These are phyloP conservation scores for Pyralis farinalis DNA, from an alignment of 2,888 invertebrate genomes.

Conservation along the genomic window DNA sequence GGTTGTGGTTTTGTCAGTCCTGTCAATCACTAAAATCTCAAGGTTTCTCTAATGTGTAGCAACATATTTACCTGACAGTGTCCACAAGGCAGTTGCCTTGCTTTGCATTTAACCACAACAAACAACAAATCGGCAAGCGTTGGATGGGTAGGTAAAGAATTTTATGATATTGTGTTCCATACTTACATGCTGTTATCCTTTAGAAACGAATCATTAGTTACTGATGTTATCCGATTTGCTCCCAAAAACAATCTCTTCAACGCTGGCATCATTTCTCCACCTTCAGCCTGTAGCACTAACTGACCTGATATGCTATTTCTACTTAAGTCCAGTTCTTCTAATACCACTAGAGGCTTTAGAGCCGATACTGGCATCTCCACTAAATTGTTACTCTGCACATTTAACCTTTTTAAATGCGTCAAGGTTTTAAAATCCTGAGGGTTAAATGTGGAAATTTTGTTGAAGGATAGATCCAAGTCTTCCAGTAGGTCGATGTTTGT, in stretches of 20 bases:
- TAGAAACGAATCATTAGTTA: conserved; percentile 40
- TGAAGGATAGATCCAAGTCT: conserved; percentile 77
- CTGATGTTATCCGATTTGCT: conserved; percentile 43
- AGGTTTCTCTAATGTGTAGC: no score
- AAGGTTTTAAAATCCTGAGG: conserved; percentile 58
- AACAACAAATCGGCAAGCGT: no score
- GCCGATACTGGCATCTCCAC: conserved; percentile 36
- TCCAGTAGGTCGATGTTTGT: conserved; percentile 59
- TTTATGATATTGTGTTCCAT: no score
- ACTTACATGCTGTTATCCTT: conserved; percentile 44
- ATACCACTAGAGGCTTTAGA: conserved; percentile 33
- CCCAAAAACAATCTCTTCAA: conserved; percentile 50
- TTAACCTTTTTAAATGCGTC: conserved; percentile 26
- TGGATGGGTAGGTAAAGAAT: no score
- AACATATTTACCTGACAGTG: no score
- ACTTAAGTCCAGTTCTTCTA: conserved; percentile 54
- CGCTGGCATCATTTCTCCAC: conserved; percentile 27
- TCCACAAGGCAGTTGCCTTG: no score
- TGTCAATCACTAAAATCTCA: no score
- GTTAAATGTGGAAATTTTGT: conserved; percentile 63
- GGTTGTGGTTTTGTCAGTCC: no score
- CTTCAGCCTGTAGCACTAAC: conserved; percentile 34
- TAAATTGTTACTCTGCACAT: conserved; percentile 3
- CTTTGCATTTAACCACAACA: no score
- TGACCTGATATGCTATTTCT: conserved; percentile 44